Percentiles rank a stretch among this genome's conserved stretches.
These are phyloP conservation scores for Heterocephalus glaber DNA, from an alignment of 2,113 vertebrate species.

Conservation along the genomic window DNA sequence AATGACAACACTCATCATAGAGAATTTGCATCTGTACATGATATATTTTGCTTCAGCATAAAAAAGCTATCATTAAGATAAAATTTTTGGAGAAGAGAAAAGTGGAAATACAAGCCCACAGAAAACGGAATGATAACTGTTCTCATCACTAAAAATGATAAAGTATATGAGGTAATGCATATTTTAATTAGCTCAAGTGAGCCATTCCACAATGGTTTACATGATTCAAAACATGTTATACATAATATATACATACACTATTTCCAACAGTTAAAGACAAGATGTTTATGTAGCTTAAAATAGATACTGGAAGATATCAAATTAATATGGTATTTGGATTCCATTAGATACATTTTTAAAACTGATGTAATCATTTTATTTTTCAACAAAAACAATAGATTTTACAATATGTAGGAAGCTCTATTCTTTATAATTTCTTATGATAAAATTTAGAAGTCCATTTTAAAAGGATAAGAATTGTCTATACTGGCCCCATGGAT, in stretches of 20 bases:
- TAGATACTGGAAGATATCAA: background rate
- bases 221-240: background rate
- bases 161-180: background rate
- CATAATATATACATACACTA: background rate
- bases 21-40: too few relatives aligned
- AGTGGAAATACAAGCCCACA: background rate
- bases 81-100: background rate
- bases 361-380: background rate
- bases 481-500: background rate
- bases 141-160: background rate
- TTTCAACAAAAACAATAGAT: slow-evolving; percentile 18
- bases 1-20: too few relatives aligned
- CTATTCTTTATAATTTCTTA: background rate
- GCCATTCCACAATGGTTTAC: background rate
- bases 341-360: background rate
- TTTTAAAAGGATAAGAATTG: slow-evolving; percentile 12
- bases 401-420: background rate
- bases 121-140: background rate
- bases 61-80: slow-evolving; percentile 16
- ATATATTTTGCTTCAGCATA: background rate
- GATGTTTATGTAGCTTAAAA: background rate
- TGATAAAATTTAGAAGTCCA: background rate
- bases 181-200: background rate
- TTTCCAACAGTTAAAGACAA: background rate
- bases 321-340: background rate